Conservation (phyloP, 35 echinoderm and acorn worm species). For the Apostichopus californicus region DNA sequence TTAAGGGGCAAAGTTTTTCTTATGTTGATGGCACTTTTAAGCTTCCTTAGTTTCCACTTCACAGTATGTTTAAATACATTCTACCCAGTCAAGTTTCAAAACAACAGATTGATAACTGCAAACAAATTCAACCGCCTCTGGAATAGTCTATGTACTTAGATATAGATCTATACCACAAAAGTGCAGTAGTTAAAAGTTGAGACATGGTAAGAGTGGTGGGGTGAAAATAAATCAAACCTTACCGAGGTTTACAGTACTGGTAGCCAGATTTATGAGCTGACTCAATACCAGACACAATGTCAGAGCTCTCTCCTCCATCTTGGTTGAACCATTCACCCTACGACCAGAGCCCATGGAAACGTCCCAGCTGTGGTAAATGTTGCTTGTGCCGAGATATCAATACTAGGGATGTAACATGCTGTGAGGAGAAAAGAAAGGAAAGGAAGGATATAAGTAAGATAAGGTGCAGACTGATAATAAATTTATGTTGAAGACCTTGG, state of each 20-base stretch:
- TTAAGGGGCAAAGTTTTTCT: too few species aligned
- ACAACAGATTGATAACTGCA: background rate
- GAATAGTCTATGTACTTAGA: background rate
- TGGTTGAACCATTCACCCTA: too few species aligned
- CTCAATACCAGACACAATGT: background rate
- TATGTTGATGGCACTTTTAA: too few species aligned
- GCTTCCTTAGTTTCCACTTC: too few species aligned
- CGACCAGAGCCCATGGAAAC: too few species aligned
- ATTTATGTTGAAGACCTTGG: background rate
- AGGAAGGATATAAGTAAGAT: background rate
- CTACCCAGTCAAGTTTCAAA: background rate
- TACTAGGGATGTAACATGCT: background rate
- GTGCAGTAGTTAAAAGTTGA: background rate
- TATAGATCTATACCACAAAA: background rate
- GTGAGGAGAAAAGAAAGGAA: background rate
- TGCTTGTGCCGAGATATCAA: background rate
- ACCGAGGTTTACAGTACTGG: slow-evolving; percentile 4
- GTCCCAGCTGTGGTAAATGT: background rate
- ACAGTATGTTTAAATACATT: too few species aligned
- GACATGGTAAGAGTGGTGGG: background rate
- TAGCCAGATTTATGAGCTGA: background rate
- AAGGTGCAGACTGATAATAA: background rate
- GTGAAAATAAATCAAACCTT: background rate
- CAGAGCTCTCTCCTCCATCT: background rate
- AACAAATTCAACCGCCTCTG: background rate